Evolutionary conservation across 2,797 vertebrate genomes (phyloP).

Genomic region (Acomys russatus): DNA sequence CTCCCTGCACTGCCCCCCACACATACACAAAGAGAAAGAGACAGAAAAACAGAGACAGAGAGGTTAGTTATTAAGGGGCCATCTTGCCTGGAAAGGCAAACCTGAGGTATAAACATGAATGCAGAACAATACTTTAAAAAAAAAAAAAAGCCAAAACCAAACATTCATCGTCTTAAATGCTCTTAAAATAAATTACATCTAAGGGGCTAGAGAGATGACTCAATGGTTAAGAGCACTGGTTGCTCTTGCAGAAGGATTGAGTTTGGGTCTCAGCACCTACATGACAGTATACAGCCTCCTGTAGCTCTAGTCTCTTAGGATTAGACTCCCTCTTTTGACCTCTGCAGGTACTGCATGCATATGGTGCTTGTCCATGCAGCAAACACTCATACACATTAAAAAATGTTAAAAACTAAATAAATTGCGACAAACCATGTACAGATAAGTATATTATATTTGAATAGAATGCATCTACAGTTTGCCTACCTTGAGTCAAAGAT

Average conservation of each 20-base stretch:
- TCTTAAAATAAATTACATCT: constrained; percentile 28
- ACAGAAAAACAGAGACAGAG: neutral
- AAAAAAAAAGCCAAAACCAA: neutral
- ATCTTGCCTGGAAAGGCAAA: constrained; percentile 45
- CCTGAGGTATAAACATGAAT: constrained; percentile 11
- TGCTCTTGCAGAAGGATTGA: neutral
- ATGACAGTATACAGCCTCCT: neutral
- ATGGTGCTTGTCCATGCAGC: neutral
- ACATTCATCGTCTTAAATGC: neutral
- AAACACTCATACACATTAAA: neutral
- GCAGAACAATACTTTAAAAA: neutral
- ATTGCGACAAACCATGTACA: neutral
- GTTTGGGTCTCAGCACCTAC: neutral
- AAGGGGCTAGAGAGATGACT: neutral
- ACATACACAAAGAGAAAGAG: neutral
- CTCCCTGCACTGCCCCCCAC: neutral
- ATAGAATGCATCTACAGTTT: neutral
- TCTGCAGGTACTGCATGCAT: neutral
- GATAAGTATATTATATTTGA: neutral
- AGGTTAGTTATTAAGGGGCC: neutral
- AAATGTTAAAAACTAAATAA: neutral
- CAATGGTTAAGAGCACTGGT: neutral
- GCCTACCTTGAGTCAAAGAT: neutral
- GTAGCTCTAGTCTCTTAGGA: neutral
- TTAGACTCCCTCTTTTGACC: neutral